These are phyloP conservation scores for Mionectes olivaceus DNA, from an alignment of 2,797 vertebrate species.

Conservation along the genomic window DNA sequence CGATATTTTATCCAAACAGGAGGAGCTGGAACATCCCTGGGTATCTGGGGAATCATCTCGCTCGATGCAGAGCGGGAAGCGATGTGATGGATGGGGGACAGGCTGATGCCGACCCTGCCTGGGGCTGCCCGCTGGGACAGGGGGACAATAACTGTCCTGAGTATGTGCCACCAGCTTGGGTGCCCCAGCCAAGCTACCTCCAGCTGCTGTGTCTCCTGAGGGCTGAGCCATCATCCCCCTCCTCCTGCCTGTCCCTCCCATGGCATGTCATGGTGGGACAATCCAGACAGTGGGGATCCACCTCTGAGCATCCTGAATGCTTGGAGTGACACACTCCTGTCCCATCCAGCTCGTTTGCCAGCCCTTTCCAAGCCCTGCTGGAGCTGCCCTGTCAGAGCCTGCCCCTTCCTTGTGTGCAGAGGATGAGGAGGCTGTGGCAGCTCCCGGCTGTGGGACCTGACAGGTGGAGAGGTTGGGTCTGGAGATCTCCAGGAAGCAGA, in stretches of 20 bases:
- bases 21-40: constrained; percentile 54
- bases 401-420: accelerated
- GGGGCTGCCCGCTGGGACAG: neutral
- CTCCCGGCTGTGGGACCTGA: neutral
- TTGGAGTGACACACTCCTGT: neutral
- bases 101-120: neutral
- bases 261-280: neutral
- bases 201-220: accelerated
- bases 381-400: neutral
- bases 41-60: constrained; percentile 13
- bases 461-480: neutral
- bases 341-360: neutral
- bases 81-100: neutral
- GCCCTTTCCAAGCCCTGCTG: neutral
- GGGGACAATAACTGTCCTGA: neutral
- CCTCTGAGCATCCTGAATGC: neutral
- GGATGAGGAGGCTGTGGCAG: neutral
- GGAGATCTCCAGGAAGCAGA: neutral
- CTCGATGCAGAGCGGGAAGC: neutral
- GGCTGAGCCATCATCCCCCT: neutral
- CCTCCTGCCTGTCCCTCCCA: neutral
- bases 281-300: neutral
- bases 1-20: constrained; percentile 45
- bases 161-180: neutral
- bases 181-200: neutral